Conservation (phyloP, 2,888 invertebrate species). For the Crossocerus cetratus region DNA sequence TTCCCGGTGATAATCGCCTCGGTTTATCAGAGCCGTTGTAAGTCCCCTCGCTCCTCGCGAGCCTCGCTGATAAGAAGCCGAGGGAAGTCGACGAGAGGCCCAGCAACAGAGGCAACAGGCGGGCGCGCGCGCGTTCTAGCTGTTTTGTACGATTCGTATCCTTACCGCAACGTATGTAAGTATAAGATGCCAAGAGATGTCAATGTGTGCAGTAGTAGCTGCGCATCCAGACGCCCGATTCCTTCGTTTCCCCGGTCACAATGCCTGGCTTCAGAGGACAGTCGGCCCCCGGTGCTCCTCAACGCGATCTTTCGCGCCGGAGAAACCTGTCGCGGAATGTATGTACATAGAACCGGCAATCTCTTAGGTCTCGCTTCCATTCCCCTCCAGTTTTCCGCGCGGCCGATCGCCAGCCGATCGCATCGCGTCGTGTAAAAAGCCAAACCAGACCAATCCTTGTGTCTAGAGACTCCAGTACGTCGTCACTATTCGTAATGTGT, state of each 20-base stretch:
- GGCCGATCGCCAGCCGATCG: not conserved
- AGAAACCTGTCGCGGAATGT: not conserved
- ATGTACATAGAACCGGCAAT: not conserved
- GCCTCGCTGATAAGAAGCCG: not conserved
- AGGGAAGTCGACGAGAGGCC: not conserved
- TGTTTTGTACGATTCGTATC: slow-evolving; percentile 73
- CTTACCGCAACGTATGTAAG: slow-evolving; percentile 63
- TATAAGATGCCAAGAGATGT: slow-evolving; percentile 63
- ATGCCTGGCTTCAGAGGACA: not conserved
- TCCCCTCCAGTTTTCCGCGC: not conserved
- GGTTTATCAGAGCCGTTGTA: not conserved
- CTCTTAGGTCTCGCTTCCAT: not conserved
- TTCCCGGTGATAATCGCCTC: not conserved
- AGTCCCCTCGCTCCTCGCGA: not conserved
- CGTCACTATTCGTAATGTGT: not conserved
- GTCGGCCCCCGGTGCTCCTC: not conserved
- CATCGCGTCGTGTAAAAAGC: not conserved
- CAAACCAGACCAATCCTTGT: slow-evolving; percentile 1
- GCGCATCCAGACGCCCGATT: slow-evolving; percentile 25
- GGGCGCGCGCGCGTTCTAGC: slow-evolving; percentile 57
- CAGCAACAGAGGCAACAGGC: slow-evolving; percentile 1
- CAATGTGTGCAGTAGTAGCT: slow-evolving; percentile 52
- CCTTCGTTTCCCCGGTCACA: slow-evolving; percentile 15
- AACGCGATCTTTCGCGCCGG: not conserved
- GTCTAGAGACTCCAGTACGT: not conserved